phyloP scores from a whole-genome alignment of 2,888 invertebrate species.

The Xestobium rufovillosum region DNA sequence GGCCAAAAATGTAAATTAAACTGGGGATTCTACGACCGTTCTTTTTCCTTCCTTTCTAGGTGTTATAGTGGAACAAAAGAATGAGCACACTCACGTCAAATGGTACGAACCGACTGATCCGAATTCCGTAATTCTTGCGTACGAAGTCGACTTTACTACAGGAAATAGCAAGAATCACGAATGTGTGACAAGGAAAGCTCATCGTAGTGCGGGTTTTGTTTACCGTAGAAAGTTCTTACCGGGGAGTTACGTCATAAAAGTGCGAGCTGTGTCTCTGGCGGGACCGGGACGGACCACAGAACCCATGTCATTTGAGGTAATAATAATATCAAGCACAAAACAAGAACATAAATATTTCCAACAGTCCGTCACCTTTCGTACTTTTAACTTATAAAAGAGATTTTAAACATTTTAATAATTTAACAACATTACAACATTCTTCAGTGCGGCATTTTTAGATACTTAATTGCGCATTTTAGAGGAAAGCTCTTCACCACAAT shows the following conservation, averaged over 20 bases:
- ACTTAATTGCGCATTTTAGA: too few relatives aligned
- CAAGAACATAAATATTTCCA: too few relatives aligned
- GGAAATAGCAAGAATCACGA: slow-evolving; percentile 37
- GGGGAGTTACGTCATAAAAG: slow-evolving; percentile 51
- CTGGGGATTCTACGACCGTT: too few relatives aligned
- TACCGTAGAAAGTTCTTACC: slow-evolving; percentile 42
- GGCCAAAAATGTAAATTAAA: slow-evolving; percentile 31
- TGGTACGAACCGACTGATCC: slow-evolving; percentile 58
- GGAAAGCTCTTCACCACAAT: too few relatives aligned
- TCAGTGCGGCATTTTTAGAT: too few relatives aligned
- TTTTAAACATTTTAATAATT: too few relatives aligned
- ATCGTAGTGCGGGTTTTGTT: background rate
- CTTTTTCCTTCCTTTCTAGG: too few relatives aligned
- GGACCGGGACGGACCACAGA: slow-evolving; percentile 44
- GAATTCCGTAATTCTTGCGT: slow-evolving; percentile 59
- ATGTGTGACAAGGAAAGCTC: slow-evolving; percentile 45
- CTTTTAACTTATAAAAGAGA: too few relatives aligned
- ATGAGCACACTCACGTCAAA: slow-evolving; percentile 29
- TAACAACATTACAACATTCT: too few relatives aligned
- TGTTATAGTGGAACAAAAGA: slow-evolving; percentile 30
- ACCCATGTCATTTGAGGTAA: slow-evolving; percentile 25
- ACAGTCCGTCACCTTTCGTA: too few relatives aligned
- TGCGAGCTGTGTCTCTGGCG: slow-evolving; percentile 54
- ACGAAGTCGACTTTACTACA: slow-evolving; percentile 49
- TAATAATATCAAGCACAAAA: too few relatives aligned